A percentile compares a stretch with the other conserved stretches of the same genome.
These are phyloP conservation scores for Enteromius paludinosus DNA, from an alignment of 2,797 vertebrate genomes.

Conservation along the genomic window DNA sequence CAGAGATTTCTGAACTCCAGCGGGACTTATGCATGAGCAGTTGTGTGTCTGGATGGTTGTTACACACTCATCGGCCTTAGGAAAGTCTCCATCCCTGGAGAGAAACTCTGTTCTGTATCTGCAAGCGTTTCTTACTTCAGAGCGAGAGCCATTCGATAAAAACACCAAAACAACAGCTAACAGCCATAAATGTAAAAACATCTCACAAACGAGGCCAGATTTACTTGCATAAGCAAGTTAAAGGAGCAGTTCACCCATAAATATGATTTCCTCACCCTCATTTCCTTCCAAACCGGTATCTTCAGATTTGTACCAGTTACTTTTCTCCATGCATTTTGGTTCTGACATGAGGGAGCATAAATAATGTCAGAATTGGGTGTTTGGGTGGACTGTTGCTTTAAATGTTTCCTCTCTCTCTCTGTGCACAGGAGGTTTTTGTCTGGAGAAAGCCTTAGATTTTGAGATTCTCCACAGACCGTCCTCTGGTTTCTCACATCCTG, in stretches of 20 bases:
- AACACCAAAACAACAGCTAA: conserved; percentile 15
- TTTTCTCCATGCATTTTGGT: neutral
- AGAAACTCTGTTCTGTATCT: neutral
- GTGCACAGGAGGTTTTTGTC: neutral
- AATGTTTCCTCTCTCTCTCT: neutral
- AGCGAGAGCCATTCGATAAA: conserved; percentile 12
- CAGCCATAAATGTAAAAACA: conserved; percentile 5
- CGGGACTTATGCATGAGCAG: neutral
- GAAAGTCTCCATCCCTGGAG: conserved; percentile 20
- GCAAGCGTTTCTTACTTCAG: neutral
- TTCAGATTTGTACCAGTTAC: neutral
- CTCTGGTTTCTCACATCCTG: conserved; percentile 66
- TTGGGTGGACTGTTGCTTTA: neutral
- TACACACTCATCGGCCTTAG: conserved; percentile 11
- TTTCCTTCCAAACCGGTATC: neutral
- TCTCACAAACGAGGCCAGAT: conserved; percentile 19
- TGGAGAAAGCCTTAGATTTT: conserved; percentile 31
- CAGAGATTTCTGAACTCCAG: neutral
- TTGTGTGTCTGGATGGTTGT: conserved; percentile 5
- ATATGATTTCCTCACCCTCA: neutral
- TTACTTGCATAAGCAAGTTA: conserved; percentile 27
- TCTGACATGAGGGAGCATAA: neutral
- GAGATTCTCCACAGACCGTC: conserved; percentile 59
- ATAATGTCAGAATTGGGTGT: neutral
- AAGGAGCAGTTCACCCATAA: neutral